Conservation (phyloP, 2,888 invertebrate genomes). For the Rhodophaea formosa region DNA sequence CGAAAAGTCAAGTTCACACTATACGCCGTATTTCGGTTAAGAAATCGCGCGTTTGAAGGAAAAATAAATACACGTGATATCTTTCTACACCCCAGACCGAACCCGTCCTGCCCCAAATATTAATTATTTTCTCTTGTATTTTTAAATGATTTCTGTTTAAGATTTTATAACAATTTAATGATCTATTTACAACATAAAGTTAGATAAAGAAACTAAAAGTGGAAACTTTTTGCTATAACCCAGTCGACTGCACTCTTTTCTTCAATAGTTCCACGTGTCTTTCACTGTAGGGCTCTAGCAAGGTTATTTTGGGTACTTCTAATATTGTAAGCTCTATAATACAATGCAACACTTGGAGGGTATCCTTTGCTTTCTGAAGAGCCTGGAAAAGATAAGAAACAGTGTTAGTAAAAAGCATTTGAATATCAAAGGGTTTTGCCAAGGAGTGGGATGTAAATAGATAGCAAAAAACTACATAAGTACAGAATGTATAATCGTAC, state of each 20-base stretch:
- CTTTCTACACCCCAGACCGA: no score
- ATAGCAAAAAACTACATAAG: no score
- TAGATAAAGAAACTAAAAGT: neutral
- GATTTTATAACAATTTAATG: neutral
- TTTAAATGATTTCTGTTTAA: neutral
- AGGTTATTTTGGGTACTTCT: conserved; percentile 60
- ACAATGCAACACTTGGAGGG: conserved; percentile 62
- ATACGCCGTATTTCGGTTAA: no score
- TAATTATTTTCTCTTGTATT: no score
- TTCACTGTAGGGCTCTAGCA: conserved; percentile 50
- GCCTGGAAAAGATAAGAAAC: conserved; percentile 50
- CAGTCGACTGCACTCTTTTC: conserved; percentile 37
- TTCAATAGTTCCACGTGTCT: conserved; percentile 48
- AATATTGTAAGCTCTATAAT: conserved; percentile 65
- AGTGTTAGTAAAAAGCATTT: neutral
- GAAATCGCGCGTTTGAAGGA: no score
- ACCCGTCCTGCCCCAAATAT: no score
- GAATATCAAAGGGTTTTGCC: no score
- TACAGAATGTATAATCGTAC: no score
- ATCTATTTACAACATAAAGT: conserved; percentile 15
- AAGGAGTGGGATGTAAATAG: no score
- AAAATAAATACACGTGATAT: no score
- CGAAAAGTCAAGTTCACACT: no score
- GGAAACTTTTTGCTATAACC: conserved; percentile 30
- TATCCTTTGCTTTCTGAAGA: conserved; percentile 59